Conservation (phyloP, 2,888 invertebrate species). For the Elegia similella region DNA sequence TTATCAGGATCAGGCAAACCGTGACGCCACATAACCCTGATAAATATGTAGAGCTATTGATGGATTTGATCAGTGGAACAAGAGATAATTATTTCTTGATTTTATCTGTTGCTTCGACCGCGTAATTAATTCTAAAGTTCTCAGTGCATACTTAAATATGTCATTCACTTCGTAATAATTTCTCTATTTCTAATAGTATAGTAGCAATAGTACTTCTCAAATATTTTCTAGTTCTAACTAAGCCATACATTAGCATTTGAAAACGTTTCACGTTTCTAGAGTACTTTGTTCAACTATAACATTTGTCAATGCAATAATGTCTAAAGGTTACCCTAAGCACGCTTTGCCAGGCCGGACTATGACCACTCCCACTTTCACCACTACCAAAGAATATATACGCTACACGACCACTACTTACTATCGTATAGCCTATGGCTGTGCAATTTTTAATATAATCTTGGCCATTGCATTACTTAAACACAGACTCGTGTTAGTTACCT, state of each 20-base stretch:
- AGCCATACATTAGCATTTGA: neutral
- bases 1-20: neutral
- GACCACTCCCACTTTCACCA: slow-evolving; percentile 7
- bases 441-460: neutral
- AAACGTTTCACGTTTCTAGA: neutral
- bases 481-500: too few relatives aligned
- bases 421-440: neutral
- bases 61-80: neutral
- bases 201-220: too few relatives aligned
- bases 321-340: slow-evolving; percentile 7
- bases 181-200: too few relatives aligned
- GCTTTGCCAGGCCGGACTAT: neutral
- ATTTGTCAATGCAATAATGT: slow-evolving; percentile 5
- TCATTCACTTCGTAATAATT: too few relatives aligned
- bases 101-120: neutral
- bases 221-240: too few relatives aligned
- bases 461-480: neutral
- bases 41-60: neutral
- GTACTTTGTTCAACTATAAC: slow-evolving; percentile 11
- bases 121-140: too few relatives aligned
- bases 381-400: neutral
- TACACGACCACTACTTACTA: neutral
- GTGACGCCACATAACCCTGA: neutral
- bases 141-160: too few relatives aligned
- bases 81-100: neutral